Conservation (phyloP, 1,140 invertebrate species). For the Holotrichia oblita region DNA sequence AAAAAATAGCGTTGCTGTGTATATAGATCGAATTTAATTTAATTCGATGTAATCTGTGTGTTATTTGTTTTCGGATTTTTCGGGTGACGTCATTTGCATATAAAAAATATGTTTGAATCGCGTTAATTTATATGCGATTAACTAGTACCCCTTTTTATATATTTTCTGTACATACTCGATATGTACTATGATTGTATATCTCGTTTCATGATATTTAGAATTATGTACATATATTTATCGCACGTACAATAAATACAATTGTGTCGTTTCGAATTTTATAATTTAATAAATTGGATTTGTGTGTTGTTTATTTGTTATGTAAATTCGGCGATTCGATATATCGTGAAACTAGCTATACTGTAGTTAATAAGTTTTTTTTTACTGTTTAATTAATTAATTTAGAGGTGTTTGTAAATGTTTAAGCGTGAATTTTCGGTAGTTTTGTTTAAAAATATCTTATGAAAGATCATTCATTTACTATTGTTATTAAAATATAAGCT, state of each 20-base stretch:
- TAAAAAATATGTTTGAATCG: too few species aligned
- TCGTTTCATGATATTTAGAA: conserved; percentile 10
- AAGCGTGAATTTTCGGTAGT: background rate
- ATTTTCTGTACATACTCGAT: background rate
- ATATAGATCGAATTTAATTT: background rate
- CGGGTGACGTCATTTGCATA: too few species aligned
- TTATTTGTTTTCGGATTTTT: background rate
- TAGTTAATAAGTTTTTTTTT: background rate
- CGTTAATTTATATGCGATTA: background rate
- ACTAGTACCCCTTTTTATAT: background rate
- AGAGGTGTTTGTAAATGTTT: background rate
- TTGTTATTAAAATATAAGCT: too few species aligned
- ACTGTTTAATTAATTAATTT: background rate
- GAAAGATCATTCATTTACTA: too few species aligned
- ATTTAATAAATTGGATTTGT: too few species aligned
- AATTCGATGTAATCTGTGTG: background rate
- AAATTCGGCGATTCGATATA: background rate
- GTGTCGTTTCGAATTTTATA: too few species aligned
- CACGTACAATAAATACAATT: too few species aligned
- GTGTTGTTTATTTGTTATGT: background rate
- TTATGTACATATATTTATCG: background rate
- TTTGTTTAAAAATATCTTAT: background rate
- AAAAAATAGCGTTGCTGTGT: conserved; percentile 10
- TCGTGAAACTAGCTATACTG: background rate
- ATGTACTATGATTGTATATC: background rate